Percentiles rank a stretch among this genome's conserved stretches.
Evolutionary conservation across 2,113 vertebrate species (phyloP).

Genomic region (Felis chaus): DNA sequence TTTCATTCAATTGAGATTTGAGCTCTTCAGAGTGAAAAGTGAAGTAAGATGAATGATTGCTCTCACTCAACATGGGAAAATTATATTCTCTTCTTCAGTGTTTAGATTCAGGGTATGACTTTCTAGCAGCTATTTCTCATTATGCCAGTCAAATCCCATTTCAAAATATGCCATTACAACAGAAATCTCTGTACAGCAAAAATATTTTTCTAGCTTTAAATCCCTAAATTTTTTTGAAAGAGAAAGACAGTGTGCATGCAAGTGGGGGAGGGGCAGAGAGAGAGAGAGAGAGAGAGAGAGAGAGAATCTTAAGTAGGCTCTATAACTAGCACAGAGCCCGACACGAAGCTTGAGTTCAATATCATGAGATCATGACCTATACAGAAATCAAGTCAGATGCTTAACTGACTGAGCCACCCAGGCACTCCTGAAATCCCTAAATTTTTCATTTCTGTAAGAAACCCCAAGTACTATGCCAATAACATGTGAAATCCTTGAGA

Average conservation of each 20-base stretch:
- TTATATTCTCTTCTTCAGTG: neutral
- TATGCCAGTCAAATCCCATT: neutral
- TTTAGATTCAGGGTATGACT: neutral
- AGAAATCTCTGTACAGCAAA: neutral
- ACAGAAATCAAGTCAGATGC: no score
- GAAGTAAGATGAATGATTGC: neutral
- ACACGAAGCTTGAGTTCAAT: no score
- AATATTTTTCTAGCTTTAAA: neutral
- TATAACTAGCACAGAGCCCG: no score
- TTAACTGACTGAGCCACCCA: no score
- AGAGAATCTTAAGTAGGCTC: no score
- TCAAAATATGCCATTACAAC: neutral
- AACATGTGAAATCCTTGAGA: neutral
- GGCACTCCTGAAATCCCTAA: no score
- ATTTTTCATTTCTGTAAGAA: neutral
- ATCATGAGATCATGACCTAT: no score
- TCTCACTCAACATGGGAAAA: neutral
- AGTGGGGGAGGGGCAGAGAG: no score
- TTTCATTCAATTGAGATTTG: neutral
- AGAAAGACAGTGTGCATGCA: no score
- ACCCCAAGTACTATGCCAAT: neutral
- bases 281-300: no score
- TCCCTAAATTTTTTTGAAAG: neutral
- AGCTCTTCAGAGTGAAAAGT: neutral
- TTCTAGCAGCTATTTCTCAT: conserved; percentile 4